Percentiles rank a stretch among this genome's conserved stretches.
These are phyloP conservation scores for Hesperophylax magnus DNA, from an alignment of 1,140 invertebrate genomes.

Conservation along the genomic window DNA sequence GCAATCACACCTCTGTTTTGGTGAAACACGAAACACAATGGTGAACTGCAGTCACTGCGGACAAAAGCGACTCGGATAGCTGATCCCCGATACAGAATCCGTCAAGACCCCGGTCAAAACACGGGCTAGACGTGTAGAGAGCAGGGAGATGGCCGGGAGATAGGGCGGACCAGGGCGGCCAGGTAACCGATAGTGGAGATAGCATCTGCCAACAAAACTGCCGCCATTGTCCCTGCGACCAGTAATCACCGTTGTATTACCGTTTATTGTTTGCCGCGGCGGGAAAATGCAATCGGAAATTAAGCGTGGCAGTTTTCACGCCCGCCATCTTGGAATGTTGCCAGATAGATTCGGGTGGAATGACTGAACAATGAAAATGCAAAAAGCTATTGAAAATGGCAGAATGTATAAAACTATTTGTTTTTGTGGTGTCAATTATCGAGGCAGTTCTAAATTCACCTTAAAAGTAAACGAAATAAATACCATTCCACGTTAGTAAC, in stretches of 20 bases:
- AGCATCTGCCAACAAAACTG: neutral
- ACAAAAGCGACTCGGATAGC: slow-evolving; percentile 6
- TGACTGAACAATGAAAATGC: too few relatives aligned
- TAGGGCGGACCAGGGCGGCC: neutral
- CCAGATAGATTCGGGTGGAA: too few relatives aligned
- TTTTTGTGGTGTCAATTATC: too few relatives aligned
- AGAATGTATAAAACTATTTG: too few relatives aligned
- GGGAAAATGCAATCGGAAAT: slow-evolving; percentile 8
- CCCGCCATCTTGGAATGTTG: neutral
- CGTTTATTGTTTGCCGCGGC: slow-evolving; percentile 18
- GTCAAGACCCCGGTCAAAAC: slow-evolving; percentile 3
- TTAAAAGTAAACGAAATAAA: too few relatives aligned
- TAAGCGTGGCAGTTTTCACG: slow-evolving; percentile 1
- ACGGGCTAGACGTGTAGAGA: slow-evolving; percentile 14
- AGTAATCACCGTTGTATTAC: slow-evolving; percentile 6
- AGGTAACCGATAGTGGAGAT: slow-evolving; percentile 1
- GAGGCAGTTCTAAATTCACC: too few relatives aligned
- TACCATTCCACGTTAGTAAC: too few relatives aligned
- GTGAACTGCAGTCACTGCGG: neutral
- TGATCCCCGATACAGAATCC: neutral
- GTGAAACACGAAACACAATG: slow-evolving; percentile 18
- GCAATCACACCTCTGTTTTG: slow-evolving; percentile 13
- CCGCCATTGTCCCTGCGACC: slow-evolving; percentile 8
- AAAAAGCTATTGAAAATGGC: too few relatives aligned
- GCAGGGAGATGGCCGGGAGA: slow-evolving; percentile 8